Evolutionary conservation across 2,888 invertebrate genomes (phyloP).

Genomic region (Sphaerophoria taeniata): DNA sequence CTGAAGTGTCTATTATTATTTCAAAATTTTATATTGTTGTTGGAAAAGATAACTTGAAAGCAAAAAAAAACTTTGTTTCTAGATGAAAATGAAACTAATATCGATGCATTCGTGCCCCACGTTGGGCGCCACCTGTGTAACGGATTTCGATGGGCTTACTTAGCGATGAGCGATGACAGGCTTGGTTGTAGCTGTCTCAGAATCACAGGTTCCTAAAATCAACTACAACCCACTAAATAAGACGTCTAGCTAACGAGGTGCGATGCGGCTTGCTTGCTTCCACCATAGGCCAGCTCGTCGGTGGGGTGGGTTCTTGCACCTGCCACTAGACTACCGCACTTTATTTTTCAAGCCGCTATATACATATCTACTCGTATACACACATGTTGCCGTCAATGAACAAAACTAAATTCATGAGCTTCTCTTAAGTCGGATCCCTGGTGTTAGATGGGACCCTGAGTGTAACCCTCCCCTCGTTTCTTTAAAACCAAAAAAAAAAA

Average conservation of each 20-base stretch:
- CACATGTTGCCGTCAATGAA: background rate
- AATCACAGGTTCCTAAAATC: background rate
- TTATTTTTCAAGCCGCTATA: background rate
- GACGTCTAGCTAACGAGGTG: background rate
- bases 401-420: background rate
- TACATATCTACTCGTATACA: background rate
- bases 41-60: background rate
- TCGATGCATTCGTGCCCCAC: background rate
- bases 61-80: background rate
- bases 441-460: background rate
- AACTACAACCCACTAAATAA: background rate
- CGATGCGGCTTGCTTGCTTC: background rate
- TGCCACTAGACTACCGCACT: background rate
- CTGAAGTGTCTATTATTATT: background rate
- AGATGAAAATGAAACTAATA: background rate
- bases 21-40: background rate
- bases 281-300: conserved; percentile 1
- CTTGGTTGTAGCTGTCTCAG: background rate
- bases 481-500: background rate
- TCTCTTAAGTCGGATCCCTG: background rate
- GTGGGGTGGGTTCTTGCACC: background rate
- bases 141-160: background rate
- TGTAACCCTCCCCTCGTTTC: background rate
- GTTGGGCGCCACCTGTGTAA: conserved; percentile 37
- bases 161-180: background rate